Conservation (phyloP, 2,888 invertebrate species). For the Tricholauxania praeusta region DNA sequence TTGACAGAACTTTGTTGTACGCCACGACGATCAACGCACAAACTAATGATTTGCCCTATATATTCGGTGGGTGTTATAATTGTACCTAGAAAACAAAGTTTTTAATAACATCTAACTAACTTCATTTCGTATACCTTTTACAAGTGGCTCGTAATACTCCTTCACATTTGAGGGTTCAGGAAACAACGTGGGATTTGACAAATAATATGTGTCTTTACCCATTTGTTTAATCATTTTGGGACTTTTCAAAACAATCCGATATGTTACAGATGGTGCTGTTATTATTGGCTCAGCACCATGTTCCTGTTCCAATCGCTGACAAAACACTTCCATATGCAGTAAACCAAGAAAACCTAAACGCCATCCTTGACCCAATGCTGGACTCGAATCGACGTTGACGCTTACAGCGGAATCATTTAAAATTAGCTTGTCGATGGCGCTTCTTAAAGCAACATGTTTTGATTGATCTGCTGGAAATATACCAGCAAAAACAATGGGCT, state of each 20-base stretch:
- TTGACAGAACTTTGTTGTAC: slow-evolving; percentile 74
- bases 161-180: slow-evolving; percentile 77
- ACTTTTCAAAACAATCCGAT: slow-evolving; percentile 80
- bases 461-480: slow-evolving; percentile 90
- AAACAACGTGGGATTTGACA: slow-evolving; percentile 82
- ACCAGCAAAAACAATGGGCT: slow-evolving; percentile 89
- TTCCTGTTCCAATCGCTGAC: slow-evolving; percentile 87
- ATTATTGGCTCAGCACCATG: slow-evolving; percentile 84
- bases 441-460: slow-evolving; percentile 78
- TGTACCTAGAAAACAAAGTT: slow-evolving; percentile 72
- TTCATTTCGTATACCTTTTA: slow-evolving; percentile 71
- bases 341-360: slow-evolving; percentile 88
- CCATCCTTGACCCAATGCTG: slow-evolving; percentile 91
- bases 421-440: slow-evolving; percentile 90
- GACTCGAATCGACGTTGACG: slow-evolving; percentile 84
- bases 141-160: slow-evolving; percentile 88
- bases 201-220: slow-evolving; percentile 72
- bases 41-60: slow-evolving; percentile 76
- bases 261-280: slow-evolving; percentile 89
- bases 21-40: slow-evolving; percentile 83
- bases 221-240: slow-evolving; percentile 78
- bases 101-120: slow-evolving; percentile 22
- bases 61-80: slow-evolving; percentile 88
- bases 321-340: slow-evolving; percentile 89
- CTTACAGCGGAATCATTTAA: slow-evolving; percentile 95